Percentiles rank a stretch among this genome's conserved stretches.
Conservation (phyloP, 2,797 vertebrate species). For the Dermochelys coriacea region DNA sequence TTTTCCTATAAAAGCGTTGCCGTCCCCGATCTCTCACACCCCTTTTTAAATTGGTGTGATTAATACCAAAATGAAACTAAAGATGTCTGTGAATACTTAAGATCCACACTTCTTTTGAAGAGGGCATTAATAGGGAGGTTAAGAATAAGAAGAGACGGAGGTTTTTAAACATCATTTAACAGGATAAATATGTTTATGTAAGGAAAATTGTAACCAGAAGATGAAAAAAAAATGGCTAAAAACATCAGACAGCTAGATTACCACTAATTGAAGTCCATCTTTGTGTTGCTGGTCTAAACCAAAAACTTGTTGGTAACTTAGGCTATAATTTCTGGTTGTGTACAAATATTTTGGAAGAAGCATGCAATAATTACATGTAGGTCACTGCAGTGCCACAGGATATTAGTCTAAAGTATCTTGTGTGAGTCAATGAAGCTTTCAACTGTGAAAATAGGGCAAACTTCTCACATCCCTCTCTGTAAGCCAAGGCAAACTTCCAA, state of each 20-base stretch:
- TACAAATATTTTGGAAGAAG: constrained; percentile 81
- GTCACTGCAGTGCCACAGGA: constrained; percentile 83
- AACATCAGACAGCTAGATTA: constrained; percentile 47
- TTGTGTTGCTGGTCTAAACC: constrained; percentile 65
- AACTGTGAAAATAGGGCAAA: constrained; percentile 85
- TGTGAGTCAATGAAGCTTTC: constrained; percentile 78
- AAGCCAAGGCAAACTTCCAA: constrained; percentile 72
- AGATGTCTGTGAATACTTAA: neutral
- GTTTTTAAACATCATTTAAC: constrained; percentile 44
- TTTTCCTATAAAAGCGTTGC: neutral
- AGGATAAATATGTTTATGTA: constrained; percentile 55
- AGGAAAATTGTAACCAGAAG: constrained; percentile 63
- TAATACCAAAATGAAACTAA: neutral
- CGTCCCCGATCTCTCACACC: neutral
- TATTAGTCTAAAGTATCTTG: constrained; percentile 77
- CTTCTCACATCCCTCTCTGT: constrained; percentile 80
- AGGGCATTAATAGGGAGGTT: neutral
- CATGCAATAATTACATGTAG: constrained; percentile 84
- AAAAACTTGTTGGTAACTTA: constrained; percentile 62
- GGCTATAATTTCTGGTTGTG: constrained; percentile 73
- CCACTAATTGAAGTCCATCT: constrained; percentile 37
- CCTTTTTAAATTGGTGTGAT: neutral
- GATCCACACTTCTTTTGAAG: neutral
- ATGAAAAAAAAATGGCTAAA: constrained; percentile 51
- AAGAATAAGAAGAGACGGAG: constrained; percentile 8